Evolutionary conservation across 2,888 invertebrate genomes (phyloP), one percentile per base, ranked within the genome.

Genomic region (Synanthedon myopaeformis): DNA sequence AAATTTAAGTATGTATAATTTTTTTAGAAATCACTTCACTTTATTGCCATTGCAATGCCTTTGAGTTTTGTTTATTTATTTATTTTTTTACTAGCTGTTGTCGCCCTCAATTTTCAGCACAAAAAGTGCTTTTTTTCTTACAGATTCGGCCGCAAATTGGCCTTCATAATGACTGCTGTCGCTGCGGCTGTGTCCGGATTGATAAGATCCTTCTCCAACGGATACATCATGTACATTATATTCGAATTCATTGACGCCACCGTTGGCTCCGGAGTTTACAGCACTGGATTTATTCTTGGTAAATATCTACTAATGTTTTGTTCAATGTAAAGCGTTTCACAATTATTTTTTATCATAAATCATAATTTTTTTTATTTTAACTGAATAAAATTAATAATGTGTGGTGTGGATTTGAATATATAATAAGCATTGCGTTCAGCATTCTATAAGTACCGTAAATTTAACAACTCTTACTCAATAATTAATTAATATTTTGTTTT

Each of bases 201-300:
- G 61, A 63, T 82, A 28, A 79, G 89, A 58, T 85, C 90, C 1
- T 88, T 90, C 59, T 78, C 90, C 51, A 75, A 77, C 17, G 80
- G 77, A 59, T 90, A 90, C 64, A 63, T 73, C 59, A 81, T 79
- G 75, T 90, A 90, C 63, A 58, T 89, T 52, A 60, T 74, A 8
- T 82, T 90, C 54, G 90, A 91, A 70, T 88, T 90, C 61, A 61
- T 90, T 49, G 90, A 90, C 59, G 88, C 90, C 3, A 69, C 79
- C 3, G 76, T 89, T 53, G 86, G 88, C 6, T 82, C 89, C 13
- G 90, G 90, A n/a, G 86, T 89, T 51, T 91, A 89, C 65, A 88
- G 88, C 59, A 85, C 89, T 19, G 89, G 88, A 50, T 90, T 90
- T 65, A 88, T 91, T 57, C 73, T 90, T 56, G 92, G 92, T 92